Evolutionary conservation across 2,888 invertebrate species (phyloP), one percentile per base, ranked within the genome.

Genomic region (Fissipunctia ypsillon): DNA sequence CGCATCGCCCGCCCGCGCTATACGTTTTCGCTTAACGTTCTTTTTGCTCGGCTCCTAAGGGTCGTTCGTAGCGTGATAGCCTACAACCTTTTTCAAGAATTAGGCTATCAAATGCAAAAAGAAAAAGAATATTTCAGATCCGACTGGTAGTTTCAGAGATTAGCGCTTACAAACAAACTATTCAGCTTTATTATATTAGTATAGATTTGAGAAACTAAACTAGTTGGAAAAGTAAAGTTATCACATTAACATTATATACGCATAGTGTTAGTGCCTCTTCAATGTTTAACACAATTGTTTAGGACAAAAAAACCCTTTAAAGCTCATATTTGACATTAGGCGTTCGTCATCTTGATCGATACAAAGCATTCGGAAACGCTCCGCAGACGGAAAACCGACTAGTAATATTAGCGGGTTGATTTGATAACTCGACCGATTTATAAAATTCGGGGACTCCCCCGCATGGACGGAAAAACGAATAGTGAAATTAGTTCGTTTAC

Each of bases 401-500:
- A 45, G 25, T 41, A 22, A 48, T 35, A 43, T 35, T 10, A 16
- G 14, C 25, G 38, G 38, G 6, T 45, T 54, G 12, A 38, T 48
- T 45, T 54, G 12, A 38, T 48, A 67, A 59, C 5, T 22, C 22
- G 3, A 3, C 12, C 16, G 16, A 22, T 16, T 5, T 1, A 9
- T 6, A 19, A 50, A 65, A 76, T 75, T 52, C 1, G 50, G 73
- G 64, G 5, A 73, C 0, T 75, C 9, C 52, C 50, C 28, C 19
- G 10, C 35, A 28, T 16, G 19, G 14, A n/a, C 28, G 25, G 76
- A 65, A 73, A 76, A 73, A 63, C 25, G 12, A 28, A 10, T 16
- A 16, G 5, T 35, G 6, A 16, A 43, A 43, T 22, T 43, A 28
- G 10, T 22, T 25, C 10, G 19, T 0, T 68, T 48, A 43, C 25